These are phyloP conservation scores for Choloepus hoffmanni DNA, from an alignment of 2,113 vertebrate genomes.

Conservation along the genomic window DNA sequence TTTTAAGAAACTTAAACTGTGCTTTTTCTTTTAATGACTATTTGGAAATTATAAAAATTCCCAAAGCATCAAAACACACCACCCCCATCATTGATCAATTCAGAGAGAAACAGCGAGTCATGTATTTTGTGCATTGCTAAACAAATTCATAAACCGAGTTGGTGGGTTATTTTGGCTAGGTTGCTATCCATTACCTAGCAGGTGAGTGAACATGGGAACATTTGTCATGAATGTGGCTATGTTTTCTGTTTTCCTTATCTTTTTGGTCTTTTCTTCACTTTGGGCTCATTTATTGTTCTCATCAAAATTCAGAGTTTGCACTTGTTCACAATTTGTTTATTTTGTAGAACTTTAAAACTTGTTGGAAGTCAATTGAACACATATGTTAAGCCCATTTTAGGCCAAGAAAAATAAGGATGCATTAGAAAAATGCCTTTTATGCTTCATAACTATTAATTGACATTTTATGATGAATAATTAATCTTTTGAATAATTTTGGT, in stretches of 20 bases:
- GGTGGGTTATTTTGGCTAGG: neutral
- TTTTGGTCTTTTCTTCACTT: slow-evolving; percentile 53
- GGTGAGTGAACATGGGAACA: slow-evolving; percentile 35
- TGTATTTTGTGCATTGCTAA: neutral
- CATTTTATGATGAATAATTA: slow-evolving; percentile 98
- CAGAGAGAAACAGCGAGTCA: neutral
- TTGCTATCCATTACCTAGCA: slow-evolving; percentile 31
- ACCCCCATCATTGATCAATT: neutral
- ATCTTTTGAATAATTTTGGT: slow-evolving; percentile 99
- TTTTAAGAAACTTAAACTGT: slow-evolving; percentile 51
- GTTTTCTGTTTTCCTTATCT: slow-evolving; percentile 23
- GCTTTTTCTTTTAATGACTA: slow-evolving; percentile 44
- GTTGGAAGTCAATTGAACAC: slow-evolving; percentile 87
- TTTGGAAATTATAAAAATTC: slow-evolving; percentile 52
- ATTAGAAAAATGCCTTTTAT: slow-evolving; percentile 92
- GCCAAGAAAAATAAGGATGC: slow-evolving; percentile 89
- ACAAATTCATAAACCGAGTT: slow-evolving; percentile 19
- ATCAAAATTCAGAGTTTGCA: slow-evolving; percentile 84
- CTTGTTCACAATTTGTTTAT: slow-evolving; percentile 87
- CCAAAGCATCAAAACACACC: neutral
- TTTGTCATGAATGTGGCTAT: neutral
- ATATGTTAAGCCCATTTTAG: slow-evolving; percentile 88
- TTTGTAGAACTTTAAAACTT: slow-evolving; percentile 88
- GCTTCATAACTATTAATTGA: slow-evolving; percentile 97
- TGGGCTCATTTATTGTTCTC: slow-evolving; percentile 67